These are phyloP conservation scores for Ceuthmochares aereus DNA, from an alignment of 2,113 vertebrate species.

Conservation along the genomic window DNA sequence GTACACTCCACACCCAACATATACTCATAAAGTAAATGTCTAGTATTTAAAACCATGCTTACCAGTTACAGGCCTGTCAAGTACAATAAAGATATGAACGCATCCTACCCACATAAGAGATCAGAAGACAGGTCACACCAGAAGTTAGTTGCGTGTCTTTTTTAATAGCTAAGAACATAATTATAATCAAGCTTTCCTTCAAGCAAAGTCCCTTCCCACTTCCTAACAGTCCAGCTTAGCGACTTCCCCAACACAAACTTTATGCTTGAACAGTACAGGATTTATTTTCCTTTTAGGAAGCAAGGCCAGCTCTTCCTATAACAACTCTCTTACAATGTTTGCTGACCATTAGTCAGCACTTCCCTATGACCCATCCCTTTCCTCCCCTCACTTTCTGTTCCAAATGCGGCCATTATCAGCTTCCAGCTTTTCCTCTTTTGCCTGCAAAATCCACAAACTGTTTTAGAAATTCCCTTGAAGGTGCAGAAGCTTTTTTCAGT, in stretches of 20 bases:
- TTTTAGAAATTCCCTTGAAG: neutral
- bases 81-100: neutral
- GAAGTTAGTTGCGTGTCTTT: neutral
- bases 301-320: neutral
- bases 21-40: neutral
- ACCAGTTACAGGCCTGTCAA: neutral
- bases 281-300: conserved; percentile 21
- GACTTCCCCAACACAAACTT: neutral
- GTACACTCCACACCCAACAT: no score
- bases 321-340: neutral
- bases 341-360: conserved; percentile 46
- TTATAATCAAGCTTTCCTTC: neutral
- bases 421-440: neutral
- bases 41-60: neutral
- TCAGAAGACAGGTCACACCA: neutral
- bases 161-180: neutral
- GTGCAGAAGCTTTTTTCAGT: neutral
- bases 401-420: neutral
- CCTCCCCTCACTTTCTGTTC: conserved; percentile 19
- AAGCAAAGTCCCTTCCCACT: neutral
- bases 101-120: neutral
- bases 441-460: neutral
- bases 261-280: neutral
- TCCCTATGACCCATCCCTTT: conserved; percentile 42
- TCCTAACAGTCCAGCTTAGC: neutral